Evolutionary conservation across 2,888 invertebrate species (phyloP).

Genomic region (Tridacna gigas): DNA sequence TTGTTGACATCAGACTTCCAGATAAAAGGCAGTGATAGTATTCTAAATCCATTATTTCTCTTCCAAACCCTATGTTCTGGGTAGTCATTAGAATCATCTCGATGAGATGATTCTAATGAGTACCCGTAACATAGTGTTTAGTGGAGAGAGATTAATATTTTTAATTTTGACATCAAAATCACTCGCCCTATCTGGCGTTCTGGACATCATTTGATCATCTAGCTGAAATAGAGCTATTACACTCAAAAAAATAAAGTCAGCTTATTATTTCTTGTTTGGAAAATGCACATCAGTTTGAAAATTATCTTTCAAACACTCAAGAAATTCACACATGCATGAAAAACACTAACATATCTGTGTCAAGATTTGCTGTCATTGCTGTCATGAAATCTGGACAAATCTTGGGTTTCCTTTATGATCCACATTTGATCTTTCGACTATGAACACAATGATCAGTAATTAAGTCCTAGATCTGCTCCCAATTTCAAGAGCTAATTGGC

Average conservation of each 20-base stretch:
- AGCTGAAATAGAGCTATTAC: not conserved
- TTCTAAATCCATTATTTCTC: no score
- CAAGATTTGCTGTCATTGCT: not conserved
- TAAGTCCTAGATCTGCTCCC: slow-evolving; percentile 13
- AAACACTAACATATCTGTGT: not conserved
- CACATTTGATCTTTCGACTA: slow-evolving; percentile 20
- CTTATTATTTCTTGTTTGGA: not conserved
- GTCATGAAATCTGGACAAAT: not conserved
- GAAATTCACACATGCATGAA: not conserved
- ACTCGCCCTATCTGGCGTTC: no score
- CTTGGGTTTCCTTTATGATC: slow-evolving; percentile 3
- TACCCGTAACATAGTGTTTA: no score
- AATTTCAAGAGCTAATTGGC: slow-evolving; percentile 10
- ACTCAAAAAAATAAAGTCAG: not conserved
- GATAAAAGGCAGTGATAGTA: no score
- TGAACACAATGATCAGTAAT: slow-evolving; percentile 30
- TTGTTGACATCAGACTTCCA: no score
- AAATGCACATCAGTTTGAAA: not conserved
- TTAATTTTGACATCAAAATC: no score
- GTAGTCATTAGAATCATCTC: no score
- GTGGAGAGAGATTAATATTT: no score
- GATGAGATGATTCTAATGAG: no score
- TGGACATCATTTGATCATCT: not conserved
- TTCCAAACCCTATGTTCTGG: no score
- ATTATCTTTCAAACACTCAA: not conserved